Evolutionary conservation across 1,140 invertebrate genomes (phyloP), one percentile per base, ranked within the genome.

Genomic region (Antheraea pernyi): DNA sequence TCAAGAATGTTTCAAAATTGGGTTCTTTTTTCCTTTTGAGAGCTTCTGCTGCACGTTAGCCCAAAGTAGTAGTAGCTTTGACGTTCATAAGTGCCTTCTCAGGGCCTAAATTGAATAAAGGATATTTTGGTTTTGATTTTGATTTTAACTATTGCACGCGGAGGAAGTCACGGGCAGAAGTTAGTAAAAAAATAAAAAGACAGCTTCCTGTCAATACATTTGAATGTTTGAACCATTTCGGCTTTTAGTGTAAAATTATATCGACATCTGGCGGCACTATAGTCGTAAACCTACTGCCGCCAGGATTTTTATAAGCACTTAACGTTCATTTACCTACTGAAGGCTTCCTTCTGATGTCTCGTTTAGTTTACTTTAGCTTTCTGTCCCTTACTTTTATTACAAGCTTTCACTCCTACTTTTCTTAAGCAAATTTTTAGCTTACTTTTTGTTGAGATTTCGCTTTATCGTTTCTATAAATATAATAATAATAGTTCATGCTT

Each of bases 281-380:
- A 30, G 30, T 63, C 61, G 22, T 37, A 63, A 63, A 36, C 2
- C 7, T 8, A 61, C 18, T 22, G 16, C 59, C 30, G 46, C 11
- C 16, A 53, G 46, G 46, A 36, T n/a, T 36, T 63, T 63, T 63
- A 63, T 63, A 63, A 63, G 30, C 61, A 37, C 30, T 63, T 63
- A 63, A 63, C 22, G 30, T 37, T 63, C 19, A 36, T 36, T 37
- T 63, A 8, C 11, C 46, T 11, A 53, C 16, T n/a, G 46, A 53
- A 53, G 11, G 11, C 46, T 6, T 53, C 46, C 46, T 53, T 53
- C 46, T 53, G 46, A 53, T 53, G 46, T 53, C 46, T 53, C 46
- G 46, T 53, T 53, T 53, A n/a, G 13, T 53, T 53, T 53, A 53
- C 46, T 53, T 53, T 53, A 53, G 46, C 13, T 53, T 53, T 53